phyloP scores from a whole-genome alignment of 1,140 invertebrate genomes.

The Leptinotarsa texana region DNA sequence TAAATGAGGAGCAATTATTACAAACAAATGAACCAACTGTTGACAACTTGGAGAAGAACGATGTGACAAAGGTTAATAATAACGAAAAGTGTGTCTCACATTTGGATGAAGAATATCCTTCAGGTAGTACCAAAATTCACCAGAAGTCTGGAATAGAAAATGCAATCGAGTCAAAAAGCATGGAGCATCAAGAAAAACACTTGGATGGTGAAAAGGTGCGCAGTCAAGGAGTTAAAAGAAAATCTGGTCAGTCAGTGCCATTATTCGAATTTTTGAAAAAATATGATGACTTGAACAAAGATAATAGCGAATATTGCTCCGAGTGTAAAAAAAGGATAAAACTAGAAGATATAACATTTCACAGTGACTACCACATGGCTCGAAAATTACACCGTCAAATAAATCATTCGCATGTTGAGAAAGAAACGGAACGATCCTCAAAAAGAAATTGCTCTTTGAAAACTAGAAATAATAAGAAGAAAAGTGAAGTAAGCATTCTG shows the following conservation, averaged over 20 bases:
- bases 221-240: background rate
- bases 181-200: too few relatives aligned
- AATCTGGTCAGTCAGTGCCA: background rate
- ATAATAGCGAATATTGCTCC: slow-evolving; percentile 44
- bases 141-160: too few relatives aligned
- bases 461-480: background rate
- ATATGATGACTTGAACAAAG: slow-evolving; percentile 9
- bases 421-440: background rate
- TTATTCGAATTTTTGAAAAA: slow-evolving; percentile 10
- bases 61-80: too few relatives aligned
- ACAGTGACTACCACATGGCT: slow-evolving; percentile 74
- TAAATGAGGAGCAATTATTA: too few relatives aligned
- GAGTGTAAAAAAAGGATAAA: slow-evolving; percentile 64
- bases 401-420: slow-evolving; percentile 37
- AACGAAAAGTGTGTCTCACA: too few relatives aligned
- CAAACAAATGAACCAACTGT: too few relatives aligned
- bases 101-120: too few relatives aligned
- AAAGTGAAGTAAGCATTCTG: slow-evolving; percentile 7
- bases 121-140: too few relatives aligned
- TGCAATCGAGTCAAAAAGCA: too few relatives aligned
- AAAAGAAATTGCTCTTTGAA: background rate
- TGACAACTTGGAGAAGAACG: too few relatives aligned
- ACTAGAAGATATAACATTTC: slow-evolving; percentile 63
- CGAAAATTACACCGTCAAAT: slow-evolving; percentile 64
- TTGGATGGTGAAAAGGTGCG: too few relatives aligned